Percentiles rank a stretch among this genome's conserved stretches.
Evolutionary conservation across 1,140 invertebrate species (phyloP).

Genomic region (Drosophila eugracilis): DNA sequence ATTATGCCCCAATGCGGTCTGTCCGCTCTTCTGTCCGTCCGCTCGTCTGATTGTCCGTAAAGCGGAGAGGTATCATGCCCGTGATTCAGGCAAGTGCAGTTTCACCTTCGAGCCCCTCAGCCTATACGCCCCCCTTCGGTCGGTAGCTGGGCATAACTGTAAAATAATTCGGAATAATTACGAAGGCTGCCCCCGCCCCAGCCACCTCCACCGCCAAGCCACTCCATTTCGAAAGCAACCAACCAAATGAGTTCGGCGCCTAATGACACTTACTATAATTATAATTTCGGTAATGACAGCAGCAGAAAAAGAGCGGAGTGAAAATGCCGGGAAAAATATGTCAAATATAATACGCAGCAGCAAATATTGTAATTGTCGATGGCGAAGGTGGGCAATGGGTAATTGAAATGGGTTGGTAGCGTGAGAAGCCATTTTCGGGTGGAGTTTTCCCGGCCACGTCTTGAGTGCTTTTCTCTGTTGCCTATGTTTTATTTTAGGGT

Average conservation of each 20-base stretch:
- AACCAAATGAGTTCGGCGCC: conserved; percentile 72
- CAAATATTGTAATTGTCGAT: conserved; percentile 79
- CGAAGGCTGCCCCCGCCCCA: conserved; percentile 22
- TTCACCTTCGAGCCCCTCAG: conserved; percentile 20
- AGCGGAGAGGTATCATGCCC: conserved; percentile 38
- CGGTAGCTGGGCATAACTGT: conserved; percentile 60
- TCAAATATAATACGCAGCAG: conserved; percentile 76
- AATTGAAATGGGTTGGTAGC: conserved; percentile 61
- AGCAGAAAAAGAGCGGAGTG: conserved; percentile 42
- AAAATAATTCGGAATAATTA: conserved; percentile 79
- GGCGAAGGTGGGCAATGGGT: conserved; percentile 18
- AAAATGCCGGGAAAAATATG: conserved; percentile 69
- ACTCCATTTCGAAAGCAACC: conserved; percentile 43
- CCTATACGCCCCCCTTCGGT: background rate
- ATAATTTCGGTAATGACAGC: conserved; percentile 83
- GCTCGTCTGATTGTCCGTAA: conserved; percentile 15
- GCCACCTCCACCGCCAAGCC: conserved; percentile 1
- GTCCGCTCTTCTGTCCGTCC: conserved; percentile 2
- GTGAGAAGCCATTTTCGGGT: conserved; percentile 57
- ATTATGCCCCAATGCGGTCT: conserved; percentile 53
- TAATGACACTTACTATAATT: conserved; percentile 82
- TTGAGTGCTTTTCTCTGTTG: background rate
- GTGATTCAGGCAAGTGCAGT: conserved; percentile 51
- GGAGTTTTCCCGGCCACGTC: conserved; percentile 30
- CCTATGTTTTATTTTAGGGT: background rate